Conservation (phyloP, 2,797 vertebrate genomes). For the Sebastes taczanowskii region DNA sequence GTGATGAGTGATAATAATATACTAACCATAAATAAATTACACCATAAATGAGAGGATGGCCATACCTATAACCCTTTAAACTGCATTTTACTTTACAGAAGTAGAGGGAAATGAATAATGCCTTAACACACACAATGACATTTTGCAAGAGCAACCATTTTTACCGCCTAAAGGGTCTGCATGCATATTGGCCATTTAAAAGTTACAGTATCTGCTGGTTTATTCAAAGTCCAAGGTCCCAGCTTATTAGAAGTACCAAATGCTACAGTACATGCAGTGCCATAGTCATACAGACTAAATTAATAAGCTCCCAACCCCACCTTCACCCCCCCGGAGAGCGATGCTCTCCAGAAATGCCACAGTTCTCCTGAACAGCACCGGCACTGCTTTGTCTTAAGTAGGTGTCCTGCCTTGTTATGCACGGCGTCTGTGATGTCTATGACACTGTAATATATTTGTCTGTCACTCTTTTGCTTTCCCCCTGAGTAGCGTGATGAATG, state of each 20-base stretch:
- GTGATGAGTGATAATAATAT: too few species aligned
- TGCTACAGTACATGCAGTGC: background rate
- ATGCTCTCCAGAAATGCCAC: background rate
- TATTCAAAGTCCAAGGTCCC: background rate
- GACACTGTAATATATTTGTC: constrained; percentile 74
- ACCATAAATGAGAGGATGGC: background rate
- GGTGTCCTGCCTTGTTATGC: constrained; percentile 39
- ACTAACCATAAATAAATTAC: background rate
- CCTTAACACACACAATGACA: background rate
- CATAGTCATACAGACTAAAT: background rate
- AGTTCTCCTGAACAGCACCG: background rate
- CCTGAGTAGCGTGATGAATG: constrained; percentile 73
- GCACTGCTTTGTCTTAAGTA: constrained; percentile 26
- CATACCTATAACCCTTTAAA: background rate
- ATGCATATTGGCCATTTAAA: background rate
- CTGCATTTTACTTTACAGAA: background rate
- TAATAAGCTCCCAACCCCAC: background rate
- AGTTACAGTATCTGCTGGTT: background rate
- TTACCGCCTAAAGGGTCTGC: background rate
- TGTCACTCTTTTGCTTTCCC: constrained; percentile 66
- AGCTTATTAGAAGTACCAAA: background rate
- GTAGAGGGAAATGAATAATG: background rate
- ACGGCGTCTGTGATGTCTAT: constrained; percentile 11
- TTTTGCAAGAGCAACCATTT: background rate
- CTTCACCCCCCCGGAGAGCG: background rate